Base-by-base conservation (phyloP, 2,888 invertebrate genomes). In the Aleiodes leptofemur region DNA sequence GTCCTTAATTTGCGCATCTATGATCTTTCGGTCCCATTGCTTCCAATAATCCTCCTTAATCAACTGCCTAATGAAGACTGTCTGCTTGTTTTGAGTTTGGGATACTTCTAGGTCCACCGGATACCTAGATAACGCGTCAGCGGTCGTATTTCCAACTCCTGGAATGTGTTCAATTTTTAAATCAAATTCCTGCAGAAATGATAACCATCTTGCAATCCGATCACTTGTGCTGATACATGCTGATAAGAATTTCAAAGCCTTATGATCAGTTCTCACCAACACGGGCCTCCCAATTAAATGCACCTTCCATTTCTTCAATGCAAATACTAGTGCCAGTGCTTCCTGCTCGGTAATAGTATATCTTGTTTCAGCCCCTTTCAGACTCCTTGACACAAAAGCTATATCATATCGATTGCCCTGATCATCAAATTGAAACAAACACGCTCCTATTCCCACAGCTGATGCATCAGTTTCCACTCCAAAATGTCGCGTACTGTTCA, bases 301-400 rank as follows among this genome's bases (percentile, higher is more conserved):
- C 16, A 70, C 70, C 13, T 38, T 23, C 70, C 70, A 70, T 53
- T 70, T 70, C 29, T 56, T 70, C 8, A 70, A n/a, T 14, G 56
- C 51, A 53, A 53, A 75, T 11, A 75, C 64, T 29, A 76, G 23
- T 29, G 76, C 76, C 56, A 69, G 50, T n/a, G 34, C 13, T 50
- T 74, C 74, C 14, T 59, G 38, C 56, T 69, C 69, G 13, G 70
- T 76, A 8, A 57, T 64, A n/a, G 55, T 73, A 11, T 68, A 68
- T 48, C 48, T 13, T 48, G 53, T 56, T 57, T 76, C 57, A 11
- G 68, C 68, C 29, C 69, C 66, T n/a, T 74, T 76, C 34, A 70
- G 29, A 14, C 55, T 48, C 11, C 70, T 23, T 3, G 59, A 69
- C 34, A 55, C 73, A 48, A 61, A 74, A n/a, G 76, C 73, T 0